These are phyloP conservation scores for Drosophila basisetae DNA, from an alignment of 2,888 invertebrate species.

Conservation along the genomic window DNA sequence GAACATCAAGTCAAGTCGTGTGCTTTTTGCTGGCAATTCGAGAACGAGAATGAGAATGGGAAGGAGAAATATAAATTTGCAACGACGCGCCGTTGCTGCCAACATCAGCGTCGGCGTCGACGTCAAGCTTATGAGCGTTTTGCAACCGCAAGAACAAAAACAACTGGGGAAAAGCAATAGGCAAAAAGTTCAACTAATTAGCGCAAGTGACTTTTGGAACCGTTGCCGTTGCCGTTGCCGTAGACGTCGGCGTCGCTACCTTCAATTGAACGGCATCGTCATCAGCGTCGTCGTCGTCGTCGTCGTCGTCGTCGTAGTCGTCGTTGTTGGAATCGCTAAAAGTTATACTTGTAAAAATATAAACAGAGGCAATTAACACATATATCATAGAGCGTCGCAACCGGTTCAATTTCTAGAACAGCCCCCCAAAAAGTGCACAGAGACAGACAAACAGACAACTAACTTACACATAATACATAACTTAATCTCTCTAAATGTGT, in stretches of 20 bases:
- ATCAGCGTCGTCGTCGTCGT: neutral
- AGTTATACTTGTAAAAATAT: constrained; percentile 46
- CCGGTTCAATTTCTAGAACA: constrained; percentile 55
- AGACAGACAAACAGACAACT: constrained; percentile 42
- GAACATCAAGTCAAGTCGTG: constrained; percentile 31
- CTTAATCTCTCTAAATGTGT: constrained; percentile 35
- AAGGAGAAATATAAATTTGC: constrained; percentile 41
- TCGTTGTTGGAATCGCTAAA: constrained; percentile 25
- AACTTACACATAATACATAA: constrained; percentile 63
- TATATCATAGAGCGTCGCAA: constrained; percentile 56
- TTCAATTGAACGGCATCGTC: constrained; percentile 53
- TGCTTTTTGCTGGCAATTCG: constrained; percentile 48
- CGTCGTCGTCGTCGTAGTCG: neutral
- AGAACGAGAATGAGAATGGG: constrained; percentile 36
- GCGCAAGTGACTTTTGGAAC: constrained; percentile 75
- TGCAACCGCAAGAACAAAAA: constrained; percentile 58
- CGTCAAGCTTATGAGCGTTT: constrained; percentile 57
- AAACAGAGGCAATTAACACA: constrained; percentile 69
- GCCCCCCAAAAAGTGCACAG: constrained; percentile 42
- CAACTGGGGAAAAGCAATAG: constrained; percentile 23
- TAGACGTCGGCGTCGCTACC: constrained; percentile 36
- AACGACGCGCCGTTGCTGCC: constrained; percentile 14
- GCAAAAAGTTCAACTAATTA: constrained; percentile 59
- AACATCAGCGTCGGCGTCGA: constrained; percentile 3
- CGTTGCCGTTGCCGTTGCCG: constrained; percentile 28